phyloP scores from a whole-genome alignment of 2,113 vertebrate genomes.

The Oncorhynchus mykiss region DNA sequence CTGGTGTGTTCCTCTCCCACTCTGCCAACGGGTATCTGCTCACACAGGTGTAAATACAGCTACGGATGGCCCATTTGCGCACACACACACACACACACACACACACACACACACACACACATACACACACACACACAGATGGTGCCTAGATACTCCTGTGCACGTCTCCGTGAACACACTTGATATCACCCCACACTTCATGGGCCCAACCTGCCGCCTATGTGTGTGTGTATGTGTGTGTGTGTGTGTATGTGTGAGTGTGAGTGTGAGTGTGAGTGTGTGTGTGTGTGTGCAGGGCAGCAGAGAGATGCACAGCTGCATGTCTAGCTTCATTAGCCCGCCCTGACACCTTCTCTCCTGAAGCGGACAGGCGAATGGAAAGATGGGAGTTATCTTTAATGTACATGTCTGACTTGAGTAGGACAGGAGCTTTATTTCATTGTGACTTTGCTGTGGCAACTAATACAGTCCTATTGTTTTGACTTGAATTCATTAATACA shows the following conservation, averaged over 20 bases:
- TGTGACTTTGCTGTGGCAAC: no score
- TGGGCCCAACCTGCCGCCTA: slow-evolving; percentile 56
- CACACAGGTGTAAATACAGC: slow-evolving; percentile 92
- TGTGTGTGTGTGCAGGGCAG: slow-evolving; percentile 2
- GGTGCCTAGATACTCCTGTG: slow-evolving; percentile 56
- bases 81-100: background rate
- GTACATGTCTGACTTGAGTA: no score
- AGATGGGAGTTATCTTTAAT: no score
- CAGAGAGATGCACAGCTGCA: slow-evolving; percentile 18
- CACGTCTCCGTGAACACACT: slow-evolving; percentile 57
- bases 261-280: slow-evolving; percentile 14
- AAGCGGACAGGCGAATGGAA: slow-evolving; percentile 17
- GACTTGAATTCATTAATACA: background rate
- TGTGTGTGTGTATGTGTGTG: slow-evolving; percentile 5
- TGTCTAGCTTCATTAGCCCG: slow-evolving; percentile 55
- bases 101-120: slow-evolving; percentile 10
- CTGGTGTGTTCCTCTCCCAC: slow-evolving; percentile 81
- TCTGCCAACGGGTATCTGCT: slow-evolving; percentile 82
- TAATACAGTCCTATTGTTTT: background rate
- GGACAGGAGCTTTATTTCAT: no score
- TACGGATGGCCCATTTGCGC: slow-evolving; percentile 63
- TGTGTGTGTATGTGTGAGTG: slow-evolving; percentile 20
- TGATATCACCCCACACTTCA: slow-evolving; percentile 58
- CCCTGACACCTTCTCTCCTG: slow-evolving; percentile 43
- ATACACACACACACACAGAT: slow-evolving; percentile 62